These are phyloP conservation scores for Microctenopoma steveboyesi DNA, from an alignment of 2,797 vertebrate genomes.

Conservation along the genomic window DNA sequence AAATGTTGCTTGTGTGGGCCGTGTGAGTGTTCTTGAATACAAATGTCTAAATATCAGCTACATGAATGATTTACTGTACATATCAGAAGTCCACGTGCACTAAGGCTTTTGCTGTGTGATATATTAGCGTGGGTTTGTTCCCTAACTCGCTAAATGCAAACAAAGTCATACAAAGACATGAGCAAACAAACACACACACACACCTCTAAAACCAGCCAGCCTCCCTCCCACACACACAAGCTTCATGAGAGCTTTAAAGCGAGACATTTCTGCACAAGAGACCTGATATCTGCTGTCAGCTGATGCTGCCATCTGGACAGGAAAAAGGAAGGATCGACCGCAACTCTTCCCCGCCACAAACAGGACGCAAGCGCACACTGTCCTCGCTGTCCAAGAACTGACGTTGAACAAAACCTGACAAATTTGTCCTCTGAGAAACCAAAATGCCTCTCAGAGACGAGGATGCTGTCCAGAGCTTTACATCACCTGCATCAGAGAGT, in stretches of 20 bases:
- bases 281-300: conserved; percentile 65
- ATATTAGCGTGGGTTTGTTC: conserved; percentile 1
- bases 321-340: conserved; percentile 70
- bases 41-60: conserved; percentile 16
- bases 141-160: neutral
- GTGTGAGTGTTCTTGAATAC: conserved; percentile 23
- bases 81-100: conserved; percentile 15
- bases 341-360: conserved; percentile 63
- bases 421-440: neutral
- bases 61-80: conserved; percentile 29
- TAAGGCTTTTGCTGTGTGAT: conserved; percentile 16
- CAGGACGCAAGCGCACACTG: conserved; percentile 27
- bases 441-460: neutral
- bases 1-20: conserved; percentile 57
- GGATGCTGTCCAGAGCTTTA: neutral
- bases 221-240: conserved; percentile 46
- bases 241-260: conserved; percentile 50
- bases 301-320: conserved; percentile 80
- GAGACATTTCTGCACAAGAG: conserved; percentile 46
- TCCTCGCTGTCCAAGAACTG: neutral
- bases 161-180: neutral
- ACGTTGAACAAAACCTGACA: conserved; percentile 7
- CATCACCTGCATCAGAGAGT: neutral
- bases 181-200: neutral
- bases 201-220: neutral